These are phyloP conservation scores for Kryptolebias marmoratus DNA, from an alignment of 2,113 vertebrate genomes.

Conservation along the genomic window DNA sequence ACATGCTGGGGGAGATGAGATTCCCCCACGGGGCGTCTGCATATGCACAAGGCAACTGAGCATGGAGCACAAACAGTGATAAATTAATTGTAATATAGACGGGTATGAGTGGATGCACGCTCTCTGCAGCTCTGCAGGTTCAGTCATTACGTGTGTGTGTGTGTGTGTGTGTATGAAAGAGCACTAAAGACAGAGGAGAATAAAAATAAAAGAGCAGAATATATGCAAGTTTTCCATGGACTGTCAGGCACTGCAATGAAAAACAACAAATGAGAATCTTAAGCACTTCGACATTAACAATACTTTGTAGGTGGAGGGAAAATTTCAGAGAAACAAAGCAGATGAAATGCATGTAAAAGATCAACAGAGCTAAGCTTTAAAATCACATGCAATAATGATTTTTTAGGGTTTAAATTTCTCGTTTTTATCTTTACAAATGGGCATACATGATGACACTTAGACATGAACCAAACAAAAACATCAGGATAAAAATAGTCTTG, in stretches of 20 bases:
- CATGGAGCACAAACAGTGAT: conserved; percentile 41
- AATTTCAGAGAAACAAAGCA: background rate
- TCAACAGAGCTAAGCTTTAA: background rate
- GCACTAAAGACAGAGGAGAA: background rate
- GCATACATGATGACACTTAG: background rate
- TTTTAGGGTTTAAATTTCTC: background rate
- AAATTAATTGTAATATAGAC: conserved; percentile 67
- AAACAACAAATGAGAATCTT: conserved; percentile 10
- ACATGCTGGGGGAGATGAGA: conserved; percentile 52
- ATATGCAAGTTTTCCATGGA: conserved; percentile 11
- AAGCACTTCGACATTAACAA: conserved; percentile 4
- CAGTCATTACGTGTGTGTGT: conserved; percentile 15
- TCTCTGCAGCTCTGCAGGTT: conserved; percentile 36
- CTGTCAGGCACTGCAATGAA: conserved; percentile 22
- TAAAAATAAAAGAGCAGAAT: background rate
- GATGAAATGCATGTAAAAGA: background rate
- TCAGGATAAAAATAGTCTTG: background rate
- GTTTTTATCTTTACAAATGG: conserved; percentile 5
- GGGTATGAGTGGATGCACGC: conserved; percentile 30
- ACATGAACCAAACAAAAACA: conserved; percentile 1
- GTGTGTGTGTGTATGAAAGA: background rate
- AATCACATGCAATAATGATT: background rate
- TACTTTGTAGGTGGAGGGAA: conserved; percentile 3
- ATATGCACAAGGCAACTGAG: conserved; percentile 48
- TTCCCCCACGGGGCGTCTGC: conserved; percentile 54